Conservation (phyloP, 53 echinoderm and acorn worm species). For the Mesocentrotus franciscanus region DNA sequence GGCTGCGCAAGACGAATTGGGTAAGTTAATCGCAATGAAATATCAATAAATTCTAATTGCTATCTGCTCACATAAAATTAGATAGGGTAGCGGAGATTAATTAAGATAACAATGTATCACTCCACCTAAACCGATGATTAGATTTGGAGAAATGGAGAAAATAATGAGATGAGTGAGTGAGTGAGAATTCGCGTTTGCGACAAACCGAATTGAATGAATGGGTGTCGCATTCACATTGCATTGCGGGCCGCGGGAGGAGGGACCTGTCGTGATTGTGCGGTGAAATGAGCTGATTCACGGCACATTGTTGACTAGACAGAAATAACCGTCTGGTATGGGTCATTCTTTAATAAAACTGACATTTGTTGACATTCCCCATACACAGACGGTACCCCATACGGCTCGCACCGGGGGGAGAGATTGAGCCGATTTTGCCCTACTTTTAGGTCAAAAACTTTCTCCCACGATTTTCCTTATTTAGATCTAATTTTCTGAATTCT, state of each 20-base stretch:
- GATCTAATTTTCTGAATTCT: no score
- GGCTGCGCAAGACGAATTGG: slow-evolving; percentile 83
- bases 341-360: no score
- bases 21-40: slow-evolving; percentile 59
- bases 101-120: background rate
- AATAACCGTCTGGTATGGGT: no score
- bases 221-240: background rate
- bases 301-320: background rate
- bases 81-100: background rate
- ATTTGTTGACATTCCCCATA: no score
- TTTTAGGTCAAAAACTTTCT: no score
- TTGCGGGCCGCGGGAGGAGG: background rate
- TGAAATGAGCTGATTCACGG: slow-evolving; percentile 2
- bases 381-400: no score
- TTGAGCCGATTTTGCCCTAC: no score
- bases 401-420: no score
- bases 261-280: background rate
- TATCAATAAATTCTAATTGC: background rate
- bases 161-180: background rate
- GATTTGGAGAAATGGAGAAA: background rate
- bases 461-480: no score
- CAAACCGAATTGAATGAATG: background rate
- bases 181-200: background rate
- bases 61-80: background rate
- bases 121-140: background rate